Evolutionary conservation across 2,797 vertebrate genomes (phyloP), one percentile per base, ranked within the genome.

Genomic region (Acanthurus tractus): DNA sequence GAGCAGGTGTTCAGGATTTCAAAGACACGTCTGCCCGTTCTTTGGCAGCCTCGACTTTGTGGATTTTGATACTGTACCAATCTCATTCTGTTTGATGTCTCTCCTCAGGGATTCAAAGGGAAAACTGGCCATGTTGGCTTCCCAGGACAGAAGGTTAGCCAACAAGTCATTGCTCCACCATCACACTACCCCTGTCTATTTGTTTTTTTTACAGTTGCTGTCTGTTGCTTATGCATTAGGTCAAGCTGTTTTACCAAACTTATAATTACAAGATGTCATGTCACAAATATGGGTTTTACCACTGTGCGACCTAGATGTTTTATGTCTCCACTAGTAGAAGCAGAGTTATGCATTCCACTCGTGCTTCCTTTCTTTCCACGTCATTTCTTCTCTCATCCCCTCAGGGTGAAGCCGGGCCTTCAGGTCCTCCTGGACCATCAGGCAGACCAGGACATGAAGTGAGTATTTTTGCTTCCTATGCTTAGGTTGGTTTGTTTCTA

Each of bases 51-150:
- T 88, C 12, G 18, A 69, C 82, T 89, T 82, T 86, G 79, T 85
- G 83, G 85, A 85, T 90, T 85, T 85, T 91, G 82, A 86, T 79
- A 74, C 77, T 65, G 77, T 78, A 83, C 73, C 71, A 81, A 72
- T 78, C 76, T 44, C 62, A 71, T 85, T 83, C 82, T 86, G 70
- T 90, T 86, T 92, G 82, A 86, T 92, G 90, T 91, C 62, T 82
- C 61, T 82, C 92, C 83, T 54, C 92, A 99, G 98, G 98, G 98
- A 79, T 99, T 98, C 93, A 99, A 99, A 90, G 98, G 98, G 68
- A 97, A 97, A 91, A 95, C 96, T 0, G 98, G 98, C 48, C 98
- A 99, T 42, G 94, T 92, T 0, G 98, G 98, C 75, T 96, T 97
- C 40, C 98, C 97, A 0, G 98, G 98, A 86, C 95, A 92, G 2